Conservation (phyloP, 2,797 vertebrate species). For the Luscinia luscinia region DNA sequence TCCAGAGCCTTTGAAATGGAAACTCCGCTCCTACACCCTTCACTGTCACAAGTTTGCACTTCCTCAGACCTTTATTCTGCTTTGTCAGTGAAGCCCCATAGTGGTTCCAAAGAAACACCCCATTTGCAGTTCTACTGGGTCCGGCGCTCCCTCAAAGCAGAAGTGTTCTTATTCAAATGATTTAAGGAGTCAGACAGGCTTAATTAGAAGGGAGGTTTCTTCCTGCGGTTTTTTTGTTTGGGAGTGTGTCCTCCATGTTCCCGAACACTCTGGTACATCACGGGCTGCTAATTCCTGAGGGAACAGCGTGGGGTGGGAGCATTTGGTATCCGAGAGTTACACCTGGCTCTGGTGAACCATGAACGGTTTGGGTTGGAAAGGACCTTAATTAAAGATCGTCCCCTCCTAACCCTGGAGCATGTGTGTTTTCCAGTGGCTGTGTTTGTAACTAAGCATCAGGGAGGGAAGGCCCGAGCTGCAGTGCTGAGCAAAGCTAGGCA, state of each 20-base stretch:
- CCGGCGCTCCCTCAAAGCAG: neutral
- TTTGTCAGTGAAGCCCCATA: neutral
- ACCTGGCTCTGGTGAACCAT: neutral
- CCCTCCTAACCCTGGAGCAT: neutral
- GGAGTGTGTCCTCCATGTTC: neutral
- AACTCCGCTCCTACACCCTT: fast-evolving
- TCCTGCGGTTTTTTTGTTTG: neutral
- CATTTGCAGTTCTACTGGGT: neutral
- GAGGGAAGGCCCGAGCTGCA: neutral
- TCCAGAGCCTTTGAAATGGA: neutral
- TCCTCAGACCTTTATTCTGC: fast-evolving
- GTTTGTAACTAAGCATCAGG: neutral
- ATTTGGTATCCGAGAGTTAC: fast-evolving
- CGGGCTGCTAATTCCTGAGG: neutral
- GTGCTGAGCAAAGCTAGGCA: neutral
- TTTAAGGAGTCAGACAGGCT: neutral
- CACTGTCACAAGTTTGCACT: fast-evolving
- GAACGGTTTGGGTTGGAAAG: neutral
- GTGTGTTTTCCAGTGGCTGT: neutral
- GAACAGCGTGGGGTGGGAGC: fast-evolving
- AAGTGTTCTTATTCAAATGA: neutral
- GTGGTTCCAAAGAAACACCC: neutral
- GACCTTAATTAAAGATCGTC: neutral
- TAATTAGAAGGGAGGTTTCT: neutral
- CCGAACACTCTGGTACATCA: fast-evolving